phyloP scores from a whole-genome alignment of 2,113 vertebrate genomes.

The Gallinago jamesoni region DNA sequence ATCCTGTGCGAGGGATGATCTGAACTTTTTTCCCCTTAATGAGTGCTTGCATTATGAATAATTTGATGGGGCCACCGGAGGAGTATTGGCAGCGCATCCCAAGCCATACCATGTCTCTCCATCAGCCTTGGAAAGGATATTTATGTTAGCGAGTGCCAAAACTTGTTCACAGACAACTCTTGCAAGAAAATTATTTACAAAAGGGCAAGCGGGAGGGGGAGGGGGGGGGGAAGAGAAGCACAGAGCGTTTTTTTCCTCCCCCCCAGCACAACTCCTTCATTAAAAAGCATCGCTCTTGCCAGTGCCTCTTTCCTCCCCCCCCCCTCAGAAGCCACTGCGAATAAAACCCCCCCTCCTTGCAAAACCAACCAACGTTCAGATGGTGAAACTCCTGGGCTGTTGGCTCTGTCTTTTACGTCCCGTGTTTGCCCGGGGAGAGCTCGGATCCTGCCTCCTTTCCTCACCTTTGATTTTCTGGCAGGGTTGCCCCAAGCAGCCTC shows the following conservation, averaged over 20 bases:
- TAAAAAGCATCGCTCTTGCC: neutral
- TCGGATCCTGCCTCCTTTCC: neutral
- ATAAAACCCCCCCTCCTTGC: neutral
- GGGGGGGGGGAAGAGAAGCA: neutral
- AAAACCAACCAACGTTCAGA: neutral
- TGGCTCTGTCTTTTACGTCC: neutral
- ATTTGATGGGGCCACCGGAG: constrained; percentile 61
- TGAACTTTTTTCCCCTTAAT: constrained; percentile 52
- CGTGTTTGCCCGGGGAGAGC: neutral
- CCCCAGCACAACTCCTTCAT: neutral
- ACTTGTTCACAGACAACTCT: constrained; percentile 48
- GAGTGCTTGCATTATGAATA: constrained; percentile 34
- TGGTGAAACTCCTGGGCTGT: neutral
- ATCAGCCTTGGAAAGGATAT: constrained; percentile 51
- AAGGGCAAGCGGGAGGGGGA: neutral
- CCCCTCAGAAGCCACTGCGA: neutral
- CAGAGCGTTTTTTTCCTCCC: neutral
- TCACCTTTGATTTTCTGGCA: neutral
- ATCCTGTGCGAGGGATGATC: constrained; percentile 60
- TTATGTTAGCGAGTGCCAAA: constrained; percentile 51
- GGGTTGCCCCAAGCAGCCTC: neutral
- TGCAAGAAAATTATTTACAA: constrained; percentile 59
- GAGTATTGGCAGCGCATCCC: constrained; percentile 38
- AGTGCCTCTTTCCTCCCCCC: neutral
- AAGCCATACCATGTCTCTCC: constrained; percentile 56